Evolutionary conservation across 64 coral and sea anemone genomes (phyloP).

Genomic region (Orbicella faveolata): DNA sequence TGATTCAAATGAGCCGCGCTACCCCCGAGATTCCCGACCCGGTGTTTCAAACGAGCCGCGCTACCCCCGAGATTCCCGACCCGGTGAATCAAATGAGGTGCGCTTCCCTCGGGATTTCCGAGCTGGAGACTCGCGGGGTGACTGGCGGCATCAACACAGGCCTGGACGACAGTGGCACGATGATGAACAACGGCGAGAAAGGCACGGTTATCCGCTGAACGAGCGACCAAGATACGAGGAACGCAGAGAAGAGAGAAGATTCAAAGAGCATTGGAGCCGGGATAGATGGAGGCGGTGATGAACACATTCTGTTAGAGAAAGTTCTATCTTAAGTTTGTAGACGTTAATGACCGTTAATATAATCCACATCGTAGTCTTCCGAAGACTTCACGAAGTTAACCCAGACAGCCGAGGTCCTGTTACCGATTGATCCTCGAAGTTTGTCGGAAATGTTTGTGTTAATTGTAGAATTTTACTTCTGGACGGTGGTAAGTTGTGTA

Average conservation of each 20-base stretch:
- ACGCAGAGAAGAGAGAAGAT: constrained; percentile 17
- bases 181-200: constrained; percentile 24
- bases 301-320: not conserved
- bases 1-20: not conserved
- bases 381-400: not conserved
- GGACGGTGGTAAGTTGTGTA: not conserved
- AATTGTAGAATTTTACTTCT: not conserved
- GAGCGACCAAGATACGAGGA: constrained; percentile 13
- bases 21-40: not conserved
- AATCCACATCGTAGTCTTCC: not conserved
- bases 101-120: not conserved
- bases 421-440: not conserved
- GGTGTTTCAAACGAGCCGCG: not conserved
- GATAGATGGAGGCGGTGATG: constrained; percentile 28
- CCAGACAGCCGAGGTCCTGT: not conserved
- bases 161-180: constrained; percentile 6
- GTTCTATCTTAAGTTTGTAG: too few relatives aligned
- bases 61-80: not conserved
- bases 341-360: not conserved
- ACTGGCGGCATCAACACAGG: constrained; percentile 22
- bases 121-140: not conserved
- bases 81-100: not conserved
- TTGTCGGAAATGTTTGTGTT: not conserved
- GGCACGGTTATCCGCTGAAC: not conserved
- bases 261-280: constrained; percentile 19